Conservation (phyloP, 2,113 vertebrate species). For the Physeter macrocephalus region DNA sequence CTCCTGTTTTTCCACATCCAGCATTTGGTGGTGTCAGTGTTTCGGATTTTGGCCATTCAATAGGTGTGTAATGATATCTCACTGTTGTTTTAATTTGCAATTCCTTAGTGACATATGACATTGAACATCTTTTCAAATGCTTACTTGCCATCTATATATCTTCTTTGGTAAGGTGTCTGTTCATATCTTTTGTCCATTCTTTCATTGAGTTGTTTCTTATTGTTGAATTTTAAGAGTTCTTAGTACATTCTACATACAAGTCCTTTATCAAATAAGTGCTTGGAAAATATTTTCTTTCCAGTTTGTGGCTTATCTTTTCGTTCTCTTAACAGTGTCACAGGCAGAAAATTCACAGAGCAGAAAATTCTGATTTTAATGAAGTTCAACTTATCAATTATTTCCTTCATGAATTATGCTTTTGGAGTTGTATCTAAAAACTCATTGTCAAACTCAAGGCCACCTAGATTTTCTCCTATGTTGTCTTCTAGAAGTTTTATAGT, state of each 20-base stretch:
- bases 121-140: not conserved
- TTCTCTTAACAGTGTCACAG: not conserved
- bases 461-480: not conserved
- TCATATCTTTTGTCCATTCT: not conserved
- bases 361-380: not conserved
- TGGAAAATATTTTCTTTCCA: not conserved
- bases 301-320: not conserved
- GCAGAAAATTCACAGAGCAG: not conserved
- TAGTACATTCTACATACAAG: not conserved
- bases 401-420: not conserved
- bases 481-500: not conserved
- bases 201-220: not conserved
- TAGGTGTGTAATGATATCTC: not conserved
- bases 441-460: not conserved
- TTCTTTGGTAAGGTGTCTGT: not conserved
- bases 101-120: not conserved
- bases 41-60: not conserved
- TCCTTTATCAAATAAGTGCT: not conserved
- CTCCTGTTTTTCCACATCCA: not conserved
- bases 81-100: not conserved
- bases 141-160: not conserved
- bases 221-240: not conserved
- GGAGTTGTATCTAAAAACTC: not conserved
- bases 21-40: not conserved
- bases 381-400: not conserved